Evolutionary conservation across 1,140 invertebrate species (phyloP).

Genomic region (Trachymyrmex septentrionalis): DNA sequence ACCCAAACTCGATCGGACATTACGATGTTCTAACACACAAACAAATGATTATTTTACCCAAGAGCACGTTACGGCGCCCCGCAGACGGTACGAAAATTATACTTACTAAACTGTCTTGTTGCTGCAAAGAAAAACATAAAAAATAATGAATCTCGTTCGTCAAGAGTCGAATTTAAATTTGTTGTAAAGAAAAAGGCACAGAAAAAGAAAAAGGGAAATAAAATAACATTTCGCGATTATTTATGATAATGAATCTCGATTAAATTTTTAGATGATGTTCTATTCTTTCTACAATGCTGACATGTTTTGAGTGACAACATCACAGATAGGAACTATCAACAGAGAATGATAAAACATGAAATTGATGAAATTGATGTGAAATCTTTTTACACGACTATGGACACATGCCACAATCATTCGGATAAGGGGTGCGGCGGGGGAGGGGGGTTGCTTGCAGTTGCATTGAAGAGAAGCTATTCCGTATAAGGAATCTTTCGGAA

Average conservation of each 20-base stretch:
- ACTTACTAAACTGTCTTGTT: constrained; percentile 92
- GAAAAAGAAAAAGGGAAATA: background rate
- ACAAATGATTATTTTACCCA: constrained; percentile 68
- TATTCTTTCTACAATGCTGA: constrained; percentile 8
- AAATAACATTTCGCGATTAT: constrained; percentile 46
- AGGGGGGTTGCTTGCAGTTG: constrained; percentile 75
- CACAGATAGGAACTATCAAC: constrained; percentile 37
- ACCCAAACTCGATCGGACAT: constrained; percentile 41
- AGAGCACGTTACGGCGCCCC: constrained; percentile 60
- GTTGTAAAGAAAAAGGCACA: constrained; percentile 15
- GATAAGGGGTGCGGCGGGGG: constrained; percentile 48
- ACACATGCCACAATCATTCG: constrained; percentile 79
- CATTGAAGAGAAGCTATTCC: constrained; percentile 75
- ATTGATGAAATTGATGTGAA: constrained; percentile 5
- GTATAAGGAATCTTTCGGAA: constrained; percentile 49
- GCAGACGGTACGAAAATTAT: constrained; percentile 79
- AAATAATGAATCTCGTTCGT: constrained; percentile 67
- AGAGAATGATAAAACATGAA: constrained; percentile 44
- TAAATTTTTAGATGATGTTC: constrained; percentile 40
- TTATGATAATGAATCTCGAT: constrained; percentile 35
- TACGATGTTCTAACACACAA: constrained; percentile 50
- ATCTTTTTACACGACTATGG: constrained; percentile 70
- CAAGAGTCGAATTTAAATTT: constrained; percentile 35
- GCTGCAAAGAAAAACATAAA: constrained; percentile 89
- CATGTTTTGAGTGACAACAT: constrained; percentile 43